A percentile compares a stretch with the other conserved stretches of the same genome.
These are phyloP conservation scores for Cheilosia vernalis DNA, from an alignment of 2,888 invertebrate genomes.

Conservation along the genomic window DNA sequence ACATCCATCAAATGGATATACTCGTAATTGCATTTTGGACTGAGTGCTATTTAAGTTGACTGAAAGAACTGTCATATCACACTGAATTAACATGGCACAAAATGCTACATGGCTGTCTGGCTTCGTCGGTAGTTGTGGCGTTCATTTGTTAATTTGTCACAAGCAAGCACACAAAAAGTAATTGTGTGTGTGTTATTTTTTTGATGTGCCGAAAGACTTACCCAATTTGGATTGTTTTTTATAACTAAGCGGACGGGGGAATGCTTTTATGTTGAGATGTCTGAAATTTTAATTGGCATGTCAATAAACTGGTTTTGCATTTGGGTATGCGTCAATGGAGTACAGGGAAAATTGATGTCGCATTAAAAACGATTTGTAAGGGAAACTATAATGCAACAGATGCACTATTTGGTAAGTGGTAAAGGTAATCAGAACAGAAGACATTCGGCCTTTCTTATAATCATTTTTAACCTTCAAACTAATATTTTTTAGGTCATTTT, in stretches of 20 bases:
- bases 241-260: slow-evolving; percentile 46
- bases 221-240: slow-evolving; percentile 42
- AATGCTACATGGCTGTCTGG: slow-evolving; percentile 1
- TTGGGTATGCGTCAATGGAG: neutral
- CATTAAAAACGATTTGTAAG: neutral
- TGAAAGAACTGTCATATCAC: slow-evolving; percentile 49
- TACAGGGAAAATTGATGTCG: neutral
- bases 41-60: slow-evolving; percentile 21
- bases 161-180: too few species aligned
- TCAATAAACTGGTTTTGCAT: slow-evolving; percentile 30
- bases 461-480: too few species aligned
- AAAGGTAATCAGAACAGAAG: too few species aligned
- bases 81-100: slow-evolving; percentile 31
- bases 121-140: slow-evolving; percentile 33
- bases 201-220: slow-evolving; percentile 43
- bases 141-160: slow-evolving; percentile 47
- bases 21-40: slow-evolving; percentile 13
- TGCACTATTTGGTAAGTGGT: too few species aligned
- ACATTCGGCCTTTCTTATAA: too few species aligned
- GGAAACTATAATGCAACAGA: too few species aligned
- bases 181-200: slow-evolving; percentile 10
- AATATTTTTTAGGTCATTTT: too few species aligned
- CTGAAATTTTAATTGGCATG: slow-evolving; percentile 51
- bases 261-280: neutral
- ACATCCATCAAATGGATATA: neutral